These are phyloP conservation scores for Papilio demoleus DNA, from an alignment of 2,888 invertebrate genomes.

Conservation along the genomic window DNA sequence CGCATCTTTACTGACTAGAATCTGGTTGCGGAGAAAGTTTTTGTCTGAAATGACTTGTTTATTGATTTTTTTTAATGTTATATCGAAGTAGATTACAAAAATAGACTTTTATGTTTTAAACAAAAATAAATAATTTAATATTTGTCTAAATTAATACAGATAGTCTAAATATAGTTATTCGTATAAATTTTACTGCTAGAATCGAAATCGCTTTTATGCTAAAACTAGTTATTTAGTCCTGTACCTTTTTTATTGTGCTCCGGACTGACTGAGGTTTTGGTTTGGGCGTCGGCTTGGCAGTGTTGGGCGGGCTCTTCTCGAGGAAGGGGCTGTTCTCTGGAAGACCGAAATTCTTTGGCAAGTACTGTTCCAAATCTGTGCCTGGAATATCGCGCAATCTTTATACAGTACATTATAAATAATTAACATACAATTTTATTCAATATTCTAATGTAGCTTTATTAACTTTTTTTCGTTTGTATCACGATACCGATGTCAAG, in stretches of 20 bases:
- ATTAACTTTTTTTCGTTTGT: background rate
- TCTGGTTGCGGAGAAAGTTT: background rate
- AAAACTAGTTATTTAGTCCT: background rate
- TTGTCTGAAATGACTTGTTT: background rate
- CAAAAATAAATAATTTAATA: too few relatives aligned
- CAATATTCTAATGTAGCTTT: background rate
- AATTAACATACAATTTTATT: conserved; percentile 20
- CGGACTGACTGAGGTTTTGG: conserved; percentile 66
- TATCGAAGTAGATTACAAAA: too few relatives aligned
- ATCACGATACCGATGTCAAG: background rate
- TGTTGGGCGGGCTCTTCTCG: conserved; percentile 78
- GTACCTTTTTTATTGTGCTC: conserved; percentile 70
- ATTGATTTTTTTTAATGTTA: background rate
- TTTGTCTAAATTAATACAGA: too few relatives aligned
- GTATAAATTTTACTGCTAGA: too few relatives aligned
- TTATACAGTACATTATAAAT: conserved; percentile 37
- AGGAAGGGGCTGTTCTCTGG: conserved; percentile 81
- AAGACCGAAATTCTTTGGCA: conserved; percentile 85
- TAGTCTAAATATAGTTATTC: too few relatives aligned
- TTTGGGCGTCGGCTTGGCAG: conserved; percentile 71
- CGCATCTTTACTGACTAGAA: conserved; percentile 23
- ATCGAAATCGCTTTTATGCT: too few relatives aligned
- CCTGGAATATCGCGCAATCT: conserved; percentile 62
- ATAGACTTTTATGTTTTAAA: too few relatives aligned
- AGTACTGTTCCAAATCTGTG: conserved; percentile 84